Base-by-base conservation (phyloP, 2,797 vertebrate genomes). In the Spondyliosoma cantharus region DNA sequence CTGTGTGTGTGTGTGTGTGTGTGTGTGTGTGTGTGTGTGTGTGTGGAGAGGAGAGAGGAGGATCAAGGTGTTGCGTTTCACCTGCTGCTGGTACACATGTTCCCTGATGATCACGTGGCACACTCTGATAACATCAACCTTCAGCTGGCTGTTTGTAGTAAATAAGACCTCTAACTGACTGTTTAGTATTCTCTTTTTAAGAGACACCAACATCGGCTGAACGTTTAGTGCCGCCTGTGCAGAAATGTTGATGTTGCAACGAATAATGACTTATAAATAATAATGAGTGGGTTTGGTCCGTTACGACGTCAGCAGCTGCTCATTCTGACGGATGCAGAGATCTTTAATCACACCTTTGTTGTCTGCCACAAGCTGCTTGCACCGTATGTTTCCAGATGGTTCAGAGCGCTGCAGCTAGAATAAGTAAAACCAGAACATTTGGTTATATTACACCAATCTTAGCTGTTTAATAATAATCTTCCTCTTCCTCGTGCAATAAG, bases 11-110 rank as follows among this genome's bases (percentile, higher is more conserved):
- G 56, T 46, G 48, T 60, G 32, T 50, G 56, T 77, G 25, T 46
- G 65, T 64, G 46, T 49, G 65, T 45, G 64, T 45, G 52, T 58
- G 57, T 80, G 48, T 57, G 19, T 42, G 46, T 52, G 65, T 71
- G 25, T 25, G 15, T 50, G 17, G 45, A 67, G 50, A 68, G 45
- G 59, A 59, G 42, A 7, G 67, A 56, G 25, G 59, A 73, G 37
- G 76, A 86, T 79, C 49, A 63, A 76, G 82, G 88, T 88, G 83
- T 90, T 79, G 82, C 71, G 79, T 92, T 92, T 85, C 91, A 84
- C 72, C 83, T 79, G 74, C 84, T 82, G 82, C 87, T 72, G 78
- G 67, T 82, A 78, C 87, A 88, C 85, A 82, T 85, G 76, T 81
- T 72, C 66, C 42, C 71, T 2, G 77, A 60, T 53, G 74, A 83